Base-by-base conservation (phyloP, 2,113 vertebrate genomes). In the Castor canadensis region DNA sequence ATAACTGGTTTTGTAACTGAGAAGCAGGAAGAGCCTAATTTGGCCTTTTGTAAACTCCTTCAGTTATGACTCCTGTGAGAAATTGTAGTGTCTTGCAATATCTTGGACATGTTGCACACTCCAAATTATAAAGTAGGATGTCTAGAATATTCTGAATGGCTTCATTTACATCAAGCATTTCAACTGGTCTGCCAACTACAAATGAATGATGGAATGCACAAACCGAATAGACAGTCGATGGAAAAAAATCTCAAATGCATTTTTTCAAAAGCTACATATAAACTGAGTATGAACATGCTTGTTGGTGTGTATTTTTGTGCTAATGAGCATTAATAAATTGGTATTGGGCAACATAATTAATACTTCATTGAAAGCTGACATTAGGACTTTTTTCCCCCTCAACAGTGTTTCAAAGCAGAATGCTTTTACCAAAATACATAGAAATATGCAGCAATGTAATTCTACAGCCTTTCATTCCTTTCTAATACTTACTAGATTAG, bases 241-340 rank as follows among this genome's bases (percentile, higher is more conserved):
- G 35, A 32, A 64, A 40, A 45, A 62, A 91, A 95, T 13, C 20
- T 26, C 28, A 64, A 79, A 54, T 67, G 12, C 7, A 26, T 24
- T n/a, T 56, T 64, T 35, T 11, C n/a, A 8, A 66, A 79, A 80
- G 66, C 49, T 62, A 6, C 40, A 6, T 52, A 12, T 35, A 30
- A 83, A 40, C 13, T 2, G 0, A 38, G n/a, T 35, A 7, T 72
- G 73, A 60, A 12, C n/a, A n/a, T 1, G 0, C 66, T 11, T 4
- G 3, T 45, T 54, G 66, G 22, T 13, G 10, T 40, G 58, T 58
- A 69, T 60, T 30, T 40, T 12, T 52, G 45, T 54, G 47, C 40
- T n/a, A 38, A 35, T 52, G 35, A 81, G 26, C 10, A 4, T 69
- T 62, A 12, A 40, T 43, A 43, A 32, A 7, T 13, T 69, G 47